Base-by-base conservation (phyloP, 2,113 vertebrate species). In the Limanda limanda region DNA sequence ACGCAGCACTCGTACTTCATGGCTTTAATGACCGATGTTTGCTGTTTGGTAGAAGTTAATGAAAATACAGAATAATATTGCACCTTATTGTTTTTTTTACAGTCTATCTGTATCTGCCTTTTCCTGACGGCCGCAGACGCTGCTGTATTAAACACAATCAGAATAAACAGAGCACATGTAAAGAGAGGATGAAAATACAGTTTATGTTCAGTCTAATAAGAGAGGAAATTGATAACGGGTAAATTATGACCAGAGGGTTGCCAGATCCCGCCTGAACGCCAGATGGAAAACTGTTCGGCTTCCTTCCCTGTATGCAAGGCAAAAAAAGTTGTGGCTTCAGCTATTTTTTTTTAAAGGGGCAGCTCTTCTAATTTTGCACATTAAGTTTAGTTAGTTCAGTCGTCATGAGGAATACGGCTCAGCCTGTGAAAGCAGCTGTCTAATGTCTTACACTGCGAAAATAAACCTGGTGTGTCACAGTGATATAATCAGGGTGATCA, bases 21-120 rank as follows among this genome's bases (percentile, higher is more conserved):
- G 47, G 51, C 25, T 68, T 40, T 1, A 4, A 56, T 73, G 79
- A 79, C 67, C 57, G 71, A 83, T 79, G 79, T 74, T 69, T 67
- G 69, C 72, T 5, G 45, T 54, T 65, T 35, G 40, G 55, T 48
- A 18, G 47, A 51, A 45, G 55, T 56, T 74, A 65, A 77, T 66
- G 65, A 71, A 56, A 47, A 60, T 20, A 27, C 15, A 48, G 6
- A 75, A 66, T 56, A 58, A 68, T 15, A 68, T 23, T 21, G 37
- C 1, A 2, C 48, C 57, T 62, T 69, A 13, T 68, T 31, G 25
- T 31, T 31, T 31, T 27, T 78, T 65, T 63, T 21, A 37, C 35
- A 21, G 25, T 56, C 3, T n/a, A 18, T 64, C 6, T 52, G 45
- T 2, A 15, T 31, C 2, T 2, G 42, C 45, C 20, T 74, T 57